A percentile compares a stretch with the other conserved stretches of the same genome.
phyloP scores from a whole-genome alignment of 2,888 invertebrate genomes.

The Thecophora atra region DNA sequence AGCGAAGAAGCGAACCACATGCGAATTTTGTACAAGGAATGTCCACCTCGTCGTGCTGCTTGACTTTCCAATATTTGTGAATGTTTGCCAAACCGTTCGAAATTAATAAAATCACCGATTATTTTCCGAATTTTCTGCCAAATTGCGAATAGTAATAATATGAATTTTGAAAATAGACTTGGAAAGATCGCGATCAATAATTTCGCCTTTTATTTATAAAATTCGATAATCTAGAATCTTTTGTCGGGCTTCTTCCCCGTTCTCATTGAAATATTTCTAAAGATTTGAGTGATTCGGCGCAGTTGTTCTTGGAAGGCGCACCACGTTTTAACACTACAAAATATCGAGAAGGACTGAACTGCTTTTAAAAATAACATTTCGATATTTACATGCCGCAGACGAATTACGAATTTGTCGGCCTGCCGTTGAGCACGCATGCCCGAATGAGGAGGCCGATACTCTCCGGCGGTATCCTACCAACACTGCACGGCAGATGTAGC shows the following conservation, averaged over 20 bases:
- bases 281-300: neutral
- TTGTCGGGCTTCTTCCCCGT: neutral
- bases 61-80: conserved; percentile 10
- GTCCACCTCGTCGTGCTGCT: neutral
- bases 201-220: conserved; percentile 2
- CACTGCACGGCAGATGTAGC: conserved; percentile 21
- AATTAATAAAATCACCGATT: neutral
- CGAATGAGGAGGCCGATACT: conserved; percentile 24
- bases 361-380: conserved; percentile 59
- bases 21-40: conserved; percentile 7
- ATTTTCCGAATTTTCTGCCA: neutral
- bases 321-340: conserved; percentile 60
- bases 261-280: neutral
- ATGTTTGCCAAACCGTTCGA: neutral
- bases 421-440: conserved; percentile 22
- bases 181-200: conserved; percentile 24
- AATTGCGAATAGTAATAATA: conserved; percentile 6
- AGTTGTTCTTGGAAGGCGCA: conserved; percentile 22
- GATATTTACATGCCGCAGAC: conserved; percentile 56
- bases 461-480: conserved; percentile 34
- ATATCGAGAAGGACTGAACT: conserved; percentile 65
- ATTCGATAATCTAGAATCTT: neutral
- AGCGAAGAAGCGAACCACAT: neutral
- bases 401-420: conserved; percentile 23
- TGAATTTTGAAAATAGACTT: conserved; percentile 27